A percentile compares a stretch with the other conserved stretches of the same genome.
Evolutionary conservation across 2,113 vertebrate genomes (phyloP).

Genomic region (Cyphomyrus discorhynchus): DNA sequence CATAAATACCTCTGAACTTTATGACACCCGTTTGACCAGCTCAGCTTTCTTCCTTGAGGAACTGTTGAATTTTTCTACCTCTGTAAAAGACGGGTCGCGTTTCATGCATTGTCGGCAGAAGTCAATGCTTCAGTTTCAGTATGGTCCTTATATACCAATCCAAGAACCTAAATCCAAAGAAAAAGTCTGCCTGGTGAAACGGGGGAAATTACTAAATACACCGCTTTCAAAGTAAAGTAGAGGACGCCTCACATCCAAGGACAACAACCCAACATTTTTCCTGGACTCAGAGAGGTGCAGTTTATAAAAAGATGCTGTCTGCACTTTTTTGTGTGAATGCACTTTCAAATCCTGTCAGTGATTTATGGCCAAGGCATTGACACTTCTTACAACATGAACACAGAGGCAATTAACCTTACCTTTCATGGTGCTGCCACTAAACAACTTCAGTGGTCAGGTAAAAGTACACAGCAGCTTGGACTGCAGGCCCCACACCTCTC

Average conservation of each 20-base stretch:
- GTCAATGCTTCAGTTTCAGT: constrained; percentile 31
- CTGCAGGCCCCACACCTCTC: not conserved
- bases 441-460: not conserved
- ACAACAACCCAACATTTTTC: constrained; percentile 49
- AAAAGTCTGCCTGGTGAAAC: constrained; percentile 29
- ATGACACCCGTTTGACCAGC: constrained; percentile 21
- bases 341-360: constrained; percentile 18
- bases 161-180: constrained; percentile 32
- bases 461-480: not conserved
- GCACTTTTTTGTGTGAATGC: constrained; percentile 36
- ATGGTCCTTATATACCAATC: constrained; percentile 12
- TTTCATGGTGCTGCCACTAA: constrained; percentile 57
- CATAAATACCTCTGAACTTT: constrained; percentile 32
- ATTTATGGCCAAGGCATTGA: not conserved
- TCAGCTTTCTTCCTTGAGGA: constrained; percentile 13
- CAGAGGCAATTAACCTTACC: constrained; percentile 41
- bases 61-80: not conserved
- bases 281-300: constrained; percentile 35
- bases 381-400: not conserved
- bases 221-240: constrained; percentile 42
- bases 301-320: constrained; percentile 34
- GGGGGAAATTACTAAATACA: constrained; percentile 9
- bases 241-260: constrained; percentile 48
- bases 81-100: constrained; percentile 28
- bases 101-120: constrained; percentile 33